Conservation (phyloP, 1,140 invertebrate genomes). For the Paraescarpia echinospica region DNA sequence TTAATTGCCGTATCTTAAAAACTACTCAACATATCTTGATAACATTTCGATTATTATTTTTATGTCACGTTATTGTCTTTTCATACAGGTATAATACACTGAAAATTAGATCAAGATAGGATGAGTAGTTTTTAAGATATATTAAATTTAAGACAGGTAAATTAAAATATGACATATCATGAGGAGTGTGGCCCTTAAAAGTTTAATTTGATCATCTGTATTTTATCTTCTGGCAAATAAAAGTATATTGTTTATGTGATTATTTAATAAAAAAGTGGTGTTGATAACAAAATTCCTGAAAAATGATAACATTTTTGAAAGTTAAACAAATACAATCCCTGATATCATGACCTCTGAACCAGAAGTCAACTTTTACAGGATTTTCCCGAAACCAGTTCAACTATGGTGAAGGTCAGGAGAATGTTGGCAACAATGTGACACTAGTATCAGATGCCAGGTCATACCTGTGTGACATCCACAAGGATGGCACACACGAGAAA, state of each 20-base stretch:
- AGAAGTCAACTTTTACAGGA: background rate
- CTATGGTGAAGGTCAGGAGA: constrained; percentile 7
- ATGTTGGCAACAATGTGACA: constrained; percentile 14
- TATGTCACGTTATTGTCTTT: too few relatives aligned
- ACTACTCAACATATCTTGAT: too few relatives aligned
- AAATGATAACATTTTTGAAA: background rate
- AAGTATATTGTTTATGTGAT: background rate
- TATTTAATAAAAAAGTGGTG: background rate
- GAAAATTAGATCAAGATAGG: too few relatives aligned
- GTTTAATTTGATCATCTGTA: background rate
- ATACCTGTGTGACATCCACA: constrained; percentile 10
- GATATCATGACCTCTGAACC: background rate
- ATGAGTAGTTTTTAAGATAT: too few relatives aligned
- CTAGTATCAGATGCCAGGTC: background rate
- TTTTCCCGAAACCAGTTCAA: constrained; percentile 18
- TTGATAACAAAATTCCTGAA: background rate
- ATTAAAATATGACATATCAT: too few relatives aligned
- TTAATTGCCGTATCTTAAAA: too few relatives aligned
- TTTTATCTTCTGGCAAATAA: background rate
- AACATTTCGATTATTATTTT: too few relatives aligned
- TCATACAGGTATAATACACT: too few relatives aligned
- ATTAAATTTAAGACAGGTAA: too few relatives aligned
- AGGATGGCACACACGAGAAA: background rate
- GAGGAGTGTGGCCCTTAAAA: too few relatives aligned
- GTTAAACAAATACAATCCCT: background rate